Conservation (phyloP, 2,113 vertebrate species). For the Mormyrus iriodes region DNA sequence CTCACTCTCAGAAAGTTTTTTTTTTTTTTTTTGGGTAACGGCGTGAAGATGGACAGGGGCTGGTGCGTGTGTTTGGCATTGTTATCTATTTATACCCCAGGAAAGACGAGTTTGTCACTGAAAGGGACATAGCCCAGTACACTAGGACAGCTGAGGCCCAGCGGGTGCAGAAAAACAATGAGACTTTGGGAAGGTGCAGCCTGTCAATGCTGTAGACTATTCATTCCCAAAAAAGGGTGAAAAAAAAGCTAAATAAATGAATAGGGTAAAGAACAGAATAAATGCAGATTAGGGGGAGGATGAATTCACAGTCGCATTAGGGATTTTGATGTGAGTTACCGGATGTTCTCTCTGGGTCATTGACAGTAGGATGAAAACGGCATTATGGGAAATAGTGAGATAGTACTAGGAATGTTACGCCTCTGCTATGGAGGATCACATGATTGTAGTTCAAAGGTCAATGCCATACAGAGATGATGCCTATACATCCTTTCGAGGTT, state of each 20-base stretch:
- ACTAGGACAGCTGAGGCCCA: slow-evolving; percentile 27
- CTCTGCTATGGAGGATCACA: background rate
- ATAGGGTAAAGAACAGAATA: background rate
- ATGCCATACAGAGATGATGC: background rate
- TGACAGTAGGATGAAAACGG: background rate
- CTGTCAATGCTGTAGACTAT: background rate
- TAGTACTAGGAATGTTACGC: background rate
- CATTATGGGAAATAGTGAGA: background rate
- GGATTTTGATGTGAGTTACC: background rate
- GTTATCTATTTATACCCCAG: slow-evolving; percentile 63
- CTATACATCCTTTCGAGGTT: background rate
- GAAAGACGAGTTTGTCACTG: slow-evolving; percentile 35
- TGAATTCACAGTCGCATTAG: background rate
- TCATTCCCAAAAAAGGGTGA: background rate
- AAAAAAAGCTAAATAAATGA: background rate
- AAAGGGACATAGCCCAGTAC: slow-evolving; percentile 29
- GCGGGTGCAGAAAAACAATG: background rate
- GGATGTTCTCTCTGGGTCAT: background rate
- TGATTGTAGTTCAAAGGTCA: background rate
- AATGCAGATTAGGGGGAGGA: background rate
- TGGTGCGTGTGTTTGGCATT: slow-evolving; percentile 57
- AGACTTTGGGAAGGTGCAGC: background rate
- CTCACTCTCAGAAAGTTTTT: slow-evolving; percentile 9
- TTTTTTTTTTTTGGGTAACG: background rate
- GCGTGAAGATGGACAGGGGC: slow-evolving; percentile 48